Percentiles rank a stretch among this genome's conserved stretches.
These are phyloP conservation scores for Argynnis bischoffii DNA, from an alignment of 2,888 invertebrate genomes.

Conservation along the genomic window DNA sequence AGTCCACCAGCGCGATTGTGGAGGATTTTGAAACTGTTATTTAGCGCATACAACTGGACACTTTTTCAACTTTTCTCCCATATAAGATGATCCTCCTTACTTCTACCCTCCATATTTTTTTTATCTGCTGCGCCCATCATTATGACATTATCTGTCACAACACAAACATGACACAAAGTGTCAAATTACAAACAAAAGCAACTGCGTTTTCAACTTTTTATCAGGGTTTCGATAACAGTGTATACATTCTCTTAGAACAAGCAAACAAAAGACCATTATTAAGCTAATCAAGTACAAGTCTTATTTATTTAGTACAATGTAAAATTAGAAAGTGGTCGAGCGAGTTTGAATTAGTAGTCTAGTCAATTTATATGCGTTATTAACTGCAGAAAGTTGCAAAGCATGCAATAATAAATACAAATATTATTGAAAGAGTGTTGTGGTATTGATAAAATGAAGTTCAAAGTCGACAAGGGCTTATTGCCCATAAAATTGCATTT, in stretches of 20 bases:
- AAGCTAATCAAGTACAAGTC: constrained; percentile 23
- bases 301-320: constrained; percentile 26
- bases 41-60: too few relatives aligned
- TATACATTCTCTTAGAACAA: background rate
- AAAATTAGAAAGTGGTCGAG: constrained; percentile 33
- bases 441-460: constrained; percentile 62
- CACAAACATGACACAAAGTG: background rate
- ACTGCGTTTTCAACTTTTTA: background rate
- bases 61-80: too few relatives aligned
- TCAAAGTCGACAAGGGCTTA: constrained; percentile 85
- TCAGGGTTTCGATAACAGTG: constrained; percentile 9
- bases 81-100: too few relatives aligned
- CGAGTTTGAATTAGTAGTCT: too few relatives aligned
- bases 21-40: too few relatives aligned
- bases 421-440: background rate
- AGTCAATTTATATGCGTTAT: background rate
- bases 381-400: background rate
- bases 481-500: constrained; percentile 93
- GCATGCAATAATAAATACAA: background rate
- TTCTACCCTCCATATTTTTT: too few relatives aligned
- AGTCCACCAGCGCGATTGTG: too few relatives aligned
- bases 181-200: constrained; percentile 10
- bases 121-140: background rate
- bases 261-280: constrained; percentile 36
- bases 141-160: background rate